Evolutionary conservation across 2,797 vertebrate species (phyloP), one percentile per base, ranked within the genome.

Genomic region (Acipenser ruthenus): DNA sequence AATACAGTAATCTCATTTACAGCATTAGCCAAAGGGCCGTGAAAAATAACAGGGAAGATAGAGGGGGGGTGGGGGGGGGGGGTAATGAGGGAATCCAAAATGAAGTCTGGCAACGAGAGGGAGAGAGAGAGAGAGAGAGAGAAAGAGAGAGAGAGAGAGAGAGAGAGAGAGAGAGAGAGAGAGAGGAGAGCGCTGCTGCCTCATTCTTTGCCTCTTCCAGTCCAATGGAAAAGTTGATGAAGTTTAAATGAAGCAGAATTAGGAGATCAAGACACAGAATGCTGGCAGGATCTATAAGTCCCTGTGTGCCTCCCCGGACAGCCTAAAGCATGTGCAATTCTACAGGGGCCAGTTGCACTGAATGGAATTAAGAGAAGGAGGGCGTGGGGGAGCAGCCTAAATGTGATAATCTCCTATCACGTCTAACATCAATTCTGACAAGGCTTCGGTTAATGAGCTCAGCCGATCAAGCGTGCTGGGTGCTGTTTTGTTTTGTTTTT

Each of bases 231-330:
- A 86, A 97, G 93, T 96, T 99, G 95, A 99, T 99, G 96, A 96
- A 95, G 95, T 98, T 98, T 98, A 97, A 99, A 97, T 99, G 95
- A 99, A 98, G 95, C 95, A 98, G 96, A 99, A 97, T 99, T 95
- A 94, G 93, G 91, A 93, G 92, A 94, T 93, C 89, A 93, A 92
- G 89, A 90, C 82, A 78, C 85, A 63, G 86, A 79, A 84, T 84
- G 87, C 82, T 87, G 92, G 90, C 79, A 81, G 83, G 81, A 79
- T 86, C 82, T 70, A 70, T 13, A 8, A 75, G 73, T 53, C 69
- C 76, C 71, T 66, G 62, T 71, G 63, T 62, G 67, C 71, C 52
- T 55, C 0, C 13, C 81, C 87, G 87, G 85, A 82, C 88, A 89
- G 88, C 89, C 88, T 78, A 78, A 71, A 89, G 90, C 90, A 90